Base-by-base conservation (phyloP, 2,888 invertebrate species). In the Drosophila ustulata region DNA sequence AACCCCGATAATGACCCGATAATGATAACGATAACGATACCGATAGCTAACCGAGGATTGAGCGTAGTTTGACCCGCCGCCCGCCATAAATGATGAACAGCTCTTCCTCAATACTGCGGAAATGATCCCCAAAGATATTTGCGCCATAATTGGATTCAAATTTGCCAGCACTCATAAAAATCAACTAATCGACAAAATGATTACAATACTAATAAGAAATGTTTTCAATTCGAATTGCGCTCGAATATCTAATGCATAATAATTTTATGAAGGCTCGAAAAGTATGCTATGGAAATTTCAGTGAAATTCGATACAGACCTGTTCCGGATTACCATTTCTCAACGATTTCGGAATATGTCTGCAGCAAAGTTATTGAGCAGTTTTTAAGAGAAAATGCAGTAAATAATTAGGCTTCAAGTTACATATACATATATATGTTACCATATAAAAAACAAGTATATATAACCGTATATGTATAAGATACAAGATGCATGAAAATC, bases 101-200 rank as follows among this genome's bases (percentile, higher is more conserved):
- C 9, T 39, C 32, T 58, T 56, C 41, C 50, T 49, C 57, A 6
- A 47, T 32, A 18, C 18, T 18, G 37, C 13, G 55, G 41, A 64
- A 69, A 69, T 9, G 49, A 49, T 66, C 41, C 68, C 86, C 78
- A 85, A 85, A 82, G 78, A 82, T 53, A 73, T 57, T 71, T 66
- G 53, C 68, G 82, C 86, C 86, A 82, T 82, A 82, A 69, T 66
- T 76, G 80, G 83, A 80, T 62, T 71, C 41, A 23, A 52, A 45
- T 46, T 69, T 71, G 49, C 43, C 62, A 78, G 66, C 66, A 78
- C 61, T 66, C 46, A 55, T 11, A 62, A 77, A 75, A 69, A 18
- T 32, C 28, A 68, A 59, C 50, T 71, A 49, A 62, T 57, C 45
- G 45, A 56, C 11, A 53, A 71, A 66, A 34, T 7, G 23, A 51